Evolutionary conservation across 2,797 vertebrate genomes (phyloP).

Genomic region (Graptemys geographica): DNA sequence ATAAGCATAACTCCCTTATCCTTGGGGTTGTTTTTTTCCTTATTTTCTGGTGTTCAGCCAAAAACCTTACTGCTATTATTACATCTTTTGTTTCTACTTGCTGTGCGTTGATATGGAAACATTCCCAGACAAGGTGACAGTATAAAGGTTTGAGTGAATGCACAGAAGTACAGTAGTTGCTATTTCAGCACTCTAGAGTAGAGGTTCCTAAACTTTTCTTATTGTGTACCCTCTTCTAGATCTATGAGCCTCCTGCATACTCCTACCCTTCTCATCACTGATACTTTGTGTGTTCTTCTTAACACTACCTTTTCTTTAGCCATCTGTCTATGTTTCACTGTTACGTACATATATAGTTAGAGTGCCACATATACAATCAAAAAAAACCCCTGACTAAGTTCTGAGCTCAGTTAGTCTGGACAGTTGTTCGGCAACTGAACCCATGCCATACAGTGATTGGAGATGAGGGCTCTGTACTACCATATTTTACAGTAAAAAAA

Average conservation of each 20-base stretch:
- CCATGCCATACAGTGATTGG: no score
- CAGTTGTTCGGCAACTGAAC: neutral
- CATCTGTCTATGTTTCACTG: neutral
- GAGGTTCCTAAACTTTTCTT: neutral
- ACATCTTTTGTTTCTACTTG: neutral
- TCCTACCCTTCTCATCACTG: neutral
- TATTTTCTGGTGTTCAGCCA: neutral
- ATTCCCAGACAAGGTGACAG: neutral
- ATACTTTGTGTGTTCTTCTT: neutral
- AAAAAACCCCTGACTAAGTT: neutral
- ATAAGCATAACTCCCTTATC: neutral
- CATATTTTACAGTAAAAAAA: no score
- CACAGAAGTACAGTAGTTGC: neutral
- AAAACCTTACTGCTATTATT: neutral
- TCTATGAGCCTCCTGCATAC: neutral
- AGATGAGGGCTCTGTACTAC: no score
- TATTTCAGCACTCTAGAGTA: neutral
- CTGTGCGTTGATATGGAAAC: neutral
- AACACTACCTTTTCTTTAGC: neutral
- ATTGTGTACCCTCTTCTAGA: neutral
- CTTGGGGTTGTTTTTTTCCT: neutral
- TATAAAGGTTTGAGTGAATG: neutral
- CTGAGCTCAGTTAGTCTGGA: neutral
- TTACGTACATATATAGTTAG: neutral
- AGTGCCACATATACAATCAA: neutral